Base-by-base conservation (phyloP, 2,888 invertebrate genomes). In the Shargacucullia verbasci region DNA sequence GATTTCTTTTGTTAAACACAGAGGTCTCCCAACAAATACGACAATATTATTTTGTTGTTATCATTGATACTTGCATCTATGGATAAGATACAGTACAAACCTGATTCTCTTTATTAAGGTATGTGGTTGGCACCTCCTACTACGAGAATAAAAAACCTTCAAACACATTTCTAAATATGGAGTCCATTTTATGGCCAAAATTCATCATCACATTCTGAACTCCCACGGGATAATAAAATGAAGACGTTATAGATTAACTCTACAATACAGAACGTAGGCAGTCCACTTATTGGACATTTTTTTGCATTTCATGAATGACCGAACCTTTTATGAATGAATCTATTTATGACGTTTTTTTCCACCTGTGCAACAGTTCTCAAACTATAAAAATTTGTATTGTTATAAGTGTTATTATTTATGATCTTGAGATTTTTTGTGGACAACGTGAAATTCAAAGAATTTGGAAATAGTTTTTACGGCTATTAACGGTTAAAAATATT, bases 321-420 rank as follows among this genome's bases (percentile, higher is more conserved):
- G 86, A 84, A 85, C 73, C 68, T 68, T 75, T 81, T 69, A 73
- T 84, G 84, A 85, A 84, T 85, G 87, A 85, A 85, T 80, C 81
- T 80, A 76, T 79, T 78, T 74, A 70, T 77, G 70, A 81, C 70
- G 69, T 79, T 79, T 86, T 87, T 86, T 84, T 80, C 76, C 83
- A 89, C 89, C 89, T 90, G 90, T 86, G 75, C 79, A 82, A 79
- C 74, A 83, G 81, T 78, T 82, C 81, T 79, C 79, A 64, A 80
- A 79, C 85, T 81, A 89, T 92, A 90, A 91, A 92, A 92, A 92
- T 89, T 91, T 92, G 90, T 92, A 89, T 91, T 90, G 90, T 92
- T 80, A 80, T 77, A 76, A 73, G 73, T 77, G 63, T 84, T 87
- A 90, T 91, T 90, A 91, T 92, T 93, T 93, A 92, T 90, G 87